phyloP scores from a whole-genome alignment of 2,888 invertebrate genomes.

The Tipula vernalis region DNA sequence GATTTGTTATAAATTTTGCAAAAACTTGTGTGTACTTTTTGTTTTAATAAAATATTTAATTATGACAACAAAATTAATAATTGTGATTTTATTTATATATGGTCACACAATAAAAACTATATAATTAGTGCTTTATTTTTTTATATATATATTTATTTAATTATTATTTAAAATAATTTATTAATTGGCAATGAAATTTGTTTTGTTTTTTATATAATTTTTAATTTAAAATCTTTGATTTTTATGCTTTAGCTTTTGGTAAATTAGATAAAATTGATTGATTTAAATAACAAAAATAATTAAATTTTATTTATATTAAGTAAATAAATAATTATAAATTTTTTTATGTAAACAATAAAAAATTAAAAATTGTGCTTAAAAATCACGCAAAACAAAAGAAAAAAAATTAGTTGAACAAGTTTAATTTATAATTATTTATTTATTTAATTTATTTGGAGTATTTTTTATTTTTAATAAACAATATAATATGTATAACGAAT shows the following conservation, averaged over 20 bases:
- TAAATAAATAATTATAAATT: background rate
- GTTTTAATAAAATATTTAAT: background rate
- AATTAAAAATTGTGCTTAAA: background rate
- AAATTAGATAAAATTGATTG: background rate
- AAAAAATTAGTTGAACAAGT: background rate
- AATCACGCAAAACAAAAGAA: background rate
- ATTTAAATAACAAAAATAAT: background rate
- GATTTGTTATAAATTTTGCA: conserved; percentile 5
- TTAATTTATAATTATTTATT: background rate
- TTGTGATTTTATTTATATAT: background rate
- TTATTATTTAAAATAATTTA: background rate
- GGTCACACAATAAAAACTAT: background rate
- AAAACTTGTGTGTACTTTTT: background rate
- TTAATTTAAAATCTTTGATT: background rate
- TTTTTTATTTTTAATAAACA: background rate
- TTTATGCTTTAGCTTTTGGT: background rate
- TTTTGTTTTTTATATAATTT: background rate
- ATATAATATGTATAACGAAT: background rate
- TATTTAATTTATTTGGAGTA: background rate
- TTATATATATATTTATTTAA: background rate
- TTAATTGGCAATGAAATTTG: background rate
- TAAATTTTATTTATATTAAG: background rate
- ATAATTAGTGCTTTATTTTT: conserved; percentile 1
- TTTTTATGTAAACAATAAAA: background rate
- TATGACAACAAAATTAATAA: conserved; percentile 4